Percentiles rank a stretch among this genome's conserved stretches.
phyloP scores from a whole-genome alignment of 2,113 vertebrate species.

The Microcebus ravelobensis region DNA sequence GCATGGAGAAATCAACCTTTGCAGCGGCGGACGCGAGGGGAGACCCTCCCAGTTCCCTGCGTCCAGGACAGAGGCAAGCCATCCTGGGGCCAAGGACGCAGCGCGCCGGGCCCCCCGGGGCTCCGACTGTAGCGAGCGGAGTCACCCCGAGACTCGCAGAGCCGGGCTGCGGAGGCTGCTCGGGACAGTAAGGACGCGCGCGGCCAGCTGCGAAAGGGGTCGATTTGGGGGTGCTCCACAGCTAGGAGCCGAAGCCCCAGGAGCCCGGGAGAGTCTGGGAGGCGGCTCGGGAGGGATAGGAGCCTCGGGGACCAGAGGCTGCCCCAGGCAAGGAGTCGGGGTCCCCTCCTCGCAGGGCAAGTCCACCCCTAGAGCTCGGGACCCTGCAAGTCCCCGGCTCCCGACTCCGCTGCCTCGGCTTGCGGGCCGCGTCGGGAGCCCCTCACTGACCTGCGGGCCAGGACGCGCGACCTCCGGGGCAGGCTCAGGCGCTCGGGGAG shows the following conservation, averaged over 20 bases:
- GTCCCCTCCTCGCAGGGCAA: background rate
- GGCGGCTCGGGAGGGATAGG: background rate
- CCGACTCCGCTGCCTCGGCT: background rate
- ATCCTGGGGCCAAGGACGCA: background rate
- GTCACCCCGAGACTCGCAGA: background rate
- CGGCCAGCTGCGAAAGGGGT: background rate
- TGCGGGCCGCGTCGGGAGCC: background rate
- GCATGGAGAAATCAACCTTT: background rate
- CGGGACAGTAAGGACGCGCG: background rate
- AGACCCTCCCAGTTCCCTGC: background rate
- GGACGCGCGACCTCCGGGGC: background rate
- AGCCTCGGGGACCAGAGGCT: background rate
- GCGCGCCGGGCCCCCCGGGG: background rate
- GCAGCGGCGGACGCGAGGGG: background rate
- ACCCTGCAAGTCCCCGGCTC: background rate
- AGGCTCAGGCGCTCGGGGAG: background rate
- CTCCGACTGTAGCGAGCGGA: background rate
- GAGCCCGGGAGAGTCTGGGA: background rate
- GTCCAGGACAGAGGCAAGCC: background rate
- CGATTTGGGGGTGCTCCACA: background rate
- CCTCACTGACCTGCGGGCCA: constrained; percentile 31
- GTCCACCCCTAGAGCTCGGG: background rate
- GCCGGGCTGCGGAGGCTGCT: background rate
- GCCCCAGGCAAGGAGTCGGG: background rate
- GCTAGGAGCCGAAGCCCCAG: background rate